These are phyloP conservation scores for Tiliacea citrago DNA, from an alignment of 2,888 invertebrate genomes.

Conservation along the genomic window DNA sequence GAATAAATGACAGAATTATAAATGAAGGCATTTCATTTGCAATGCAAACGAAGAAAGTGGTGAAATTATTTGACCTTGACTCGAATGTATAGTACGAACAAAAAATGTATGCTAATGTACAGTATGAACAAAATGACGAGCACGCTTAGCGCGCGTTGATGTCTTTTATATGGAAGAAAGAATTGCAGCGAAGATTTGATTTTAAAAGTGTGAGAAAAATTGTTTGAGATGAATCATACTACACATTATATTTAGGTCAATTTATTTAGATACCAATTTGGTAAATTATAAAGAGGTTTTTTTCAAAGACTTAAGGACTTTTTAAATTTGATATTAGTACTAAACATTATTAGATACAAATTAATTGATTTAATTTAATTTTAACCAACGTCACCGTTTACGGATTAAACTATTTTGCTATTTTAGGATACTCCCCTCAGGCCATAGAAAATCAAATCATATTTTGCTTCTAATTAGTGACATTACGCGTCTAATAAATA, in stretches of 20 bases:
- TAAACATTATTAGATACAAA: neutral
- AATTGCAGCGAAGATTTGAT: constrained; percentile 13
- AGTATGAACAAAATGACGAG: constrained; percentile 31
- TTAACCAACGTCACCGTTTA: neutral
- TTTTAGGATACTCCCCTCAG: neutral
- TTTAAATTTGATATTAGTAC: neutral
- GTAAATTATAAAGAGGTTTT: neutral
- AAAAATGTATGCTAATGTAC: constrained; percentile 38
- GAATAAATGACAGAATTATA: constrained; percentile 8
- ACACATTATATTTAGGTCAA: constrained; percentile 25
- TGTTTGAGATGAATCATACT: neutral
- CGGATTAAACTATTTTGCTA: neutral
- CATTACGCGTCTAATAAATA: neutral
- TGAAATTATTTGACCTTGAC: constrained; percentile 67
- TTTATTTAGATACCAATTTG: neutral
- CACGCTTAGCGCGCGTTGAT: constrained; percentile 71
- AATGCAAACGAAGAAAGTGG: constrained; percentile 60
- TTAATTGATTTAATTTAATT: too few relatives aligned
- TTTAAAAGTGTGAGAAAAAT: constrained; percentile 29
- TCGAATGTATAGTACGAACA: constrained; percentile 36
- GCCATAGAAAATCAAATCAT: neutral
- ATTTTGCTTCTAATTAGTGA: neutral
- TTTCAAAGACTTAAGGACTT: neutral
- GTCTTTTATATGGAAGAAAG: constrained; percentile 70
- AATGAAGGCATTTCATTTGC: constrained; percentile 31